These are phyloP conservation scores for Sarcophaga bullata DNA, from an alignment of 1,140 invertebrate genomes.

Conservation along the genomic window DNA sequence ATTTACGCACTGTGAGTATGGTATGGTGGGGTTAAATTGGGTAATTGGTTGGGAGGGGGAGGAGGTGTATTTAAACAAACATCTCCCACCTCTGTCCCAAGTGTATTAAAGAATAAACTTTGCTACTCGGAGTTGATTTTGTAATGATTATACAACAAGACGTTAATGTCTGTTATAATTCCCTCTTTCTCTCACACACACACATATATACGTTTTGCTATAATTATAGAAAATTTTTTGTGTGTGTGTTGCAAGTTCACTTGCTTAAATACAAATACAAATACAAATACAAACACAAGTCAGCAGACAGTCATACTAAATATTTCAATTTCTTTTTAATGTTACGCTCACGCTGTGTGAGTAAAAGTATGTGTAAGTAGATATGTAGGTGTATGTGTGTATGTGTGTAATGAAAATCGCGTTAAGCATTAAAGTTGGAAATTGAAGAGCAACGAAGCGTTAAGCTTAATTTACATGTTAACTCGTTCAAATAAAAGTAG, in stretches of 20 bases:
- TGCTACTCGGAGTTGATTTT: conserved; percentile 25
- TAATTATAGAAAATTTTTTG: background rate
- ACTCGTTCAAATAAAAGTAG: conserved; percentile 40
- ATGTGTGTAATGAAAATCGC: conserved; percentile 9
- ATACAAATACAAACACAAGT: too few relatives aligned
- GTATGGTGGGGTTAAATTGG: background rate
- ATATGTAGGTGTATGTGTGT: background rate
- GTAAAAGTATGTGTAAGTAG: background rate
- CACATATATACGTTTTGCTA: background rate
- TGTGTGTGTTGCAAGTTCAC: background rate
- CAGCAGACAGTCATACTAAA: too few relatives aligned
- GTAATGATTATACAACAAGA: conserved; percentile 35
- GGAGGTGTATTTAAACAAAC: background rate
- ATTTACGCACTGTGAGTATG: background rate
- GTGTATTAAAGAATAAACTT: background rate
- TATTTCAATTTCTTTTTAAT: background rate
- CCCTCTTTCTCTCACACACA: too few relatives aligned
- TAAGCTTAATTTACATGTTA: conserved; percentile 41
- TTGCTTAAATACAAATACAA: background rate
- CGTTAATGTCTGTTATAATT: conserved; percentile 28
- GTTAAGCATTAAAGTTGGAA: conserved; percentile 37
- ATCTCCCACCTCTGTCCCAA: background rate
- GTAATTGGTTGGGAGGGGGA: background rate
- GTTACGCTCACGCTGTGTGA: background rate
- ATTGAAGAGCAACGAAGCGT: conserved; percentile 40